Evolutionary conservation across 1,140 invertebrate genomes (phyloP), one percentile per base, ranked within the genome.

Genomic region (Muscidifurax raptorellus): DNA sequence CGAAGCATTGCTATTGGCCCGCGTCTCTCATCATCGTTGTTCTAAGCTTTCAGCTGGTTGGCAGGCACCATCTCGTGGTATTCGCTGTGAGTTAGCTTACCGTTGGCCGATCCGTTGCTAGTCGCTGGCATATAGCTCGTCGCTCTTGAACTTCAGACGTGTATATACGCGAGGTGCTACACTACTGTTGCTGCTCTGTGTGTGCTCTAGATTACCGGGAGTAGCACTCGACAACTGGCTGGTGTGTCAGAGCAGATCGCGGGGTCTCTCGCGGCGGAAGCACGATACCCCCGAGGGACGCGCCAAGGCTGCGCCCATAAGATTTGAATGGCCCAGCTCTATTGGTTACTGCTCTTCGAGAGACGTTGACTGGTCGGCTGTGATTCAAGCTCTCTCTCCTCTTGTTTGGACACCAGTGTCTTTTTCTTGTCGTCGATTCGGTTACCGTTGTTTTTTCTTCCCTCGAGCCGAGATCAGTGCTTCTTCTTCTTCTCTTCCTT

Each of bases 341-440:
- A 90, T 28, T 90, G 91, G 89, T 85, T 91, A 27, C 69, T 91
- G 59, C 87, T 91, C 27, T 91, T 91, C 28, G 91, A 91, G 78
- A 91, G 87, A 89, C 87, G 71, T 83, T 87, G 64, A 84, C 75
- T 82, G 76, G 18, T 18, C 28, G 22, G 2, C 30, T 2, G 72
- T 22, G 5, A n/a, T 75, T 18, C 28, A 30, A 18, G 7, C 40
- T 44, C 52, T 64, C 2, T 25, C n/a, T 9, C 12, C n/a, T 9
- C 12, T 2, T 69, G 66, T 0, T 3, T 32, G 25, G 18, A 25
- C 22, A 22, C 2, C n/a, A 82, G 40, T 78, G 69, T 40, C 36
- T 64, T 25, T 77, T 28, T 52, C 40, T 67, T 25, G 7, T 27
- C 18, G 12, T 67, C 28, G 22, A 78, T 64, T 52, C 13, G 2